phyloP scores from a whole-genome alignment of 2,113 vertebrate species.

The Nothocercus nigrocapillus region DNA sequence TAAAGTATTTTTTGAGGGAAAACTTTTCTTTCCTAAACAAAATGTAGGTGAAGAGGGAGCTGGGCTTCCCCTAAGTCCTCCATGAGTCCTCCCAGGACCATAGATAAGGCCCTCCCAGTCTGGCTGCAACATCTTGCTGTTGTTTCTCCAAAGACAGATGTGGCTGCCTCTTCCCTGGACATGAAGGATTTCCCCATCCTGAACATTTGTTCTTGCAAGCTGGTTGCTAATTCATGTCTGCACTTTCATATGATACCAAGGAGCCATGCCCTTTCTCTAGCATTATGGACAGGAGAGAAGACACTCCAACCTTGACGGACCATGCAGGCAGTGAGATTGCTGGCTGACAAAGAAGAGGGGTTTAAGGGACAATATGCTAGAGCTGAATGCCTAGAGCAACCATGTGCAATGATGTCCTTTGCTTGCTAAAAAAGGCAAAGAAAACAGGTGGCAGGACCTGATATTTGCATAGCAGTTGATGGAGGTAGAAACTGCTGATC shows the following conservation, averaged over 20 bases:
- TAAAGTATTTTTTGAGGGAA: background rate
- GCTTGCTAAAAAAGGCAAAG: background rate
- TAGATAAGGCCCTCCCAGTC: background rate
- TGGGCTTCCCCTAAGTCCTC: background rate
- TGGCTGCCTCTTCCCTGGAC: background rate
- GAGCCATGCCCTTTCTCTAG: background rate
- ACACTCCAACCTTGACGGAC: background rate
- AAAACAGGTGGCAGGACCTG: background rate
- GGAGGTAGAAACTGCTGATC: background rate
- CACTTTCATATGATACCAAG: background rate
- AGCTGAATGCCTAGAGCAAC: background rate
- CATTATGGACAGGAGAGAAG: background rate
- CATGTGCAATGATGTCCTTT: background rate
- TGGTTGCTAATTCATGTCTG: background rate
- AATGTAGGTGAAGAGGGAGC: conserved; percentile 21
- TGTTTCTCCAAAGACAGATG: background rate
- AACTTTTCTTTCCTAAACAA: background rate
- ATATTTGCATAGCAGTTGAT: background rate
- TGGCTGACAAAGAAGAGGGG: background rate
- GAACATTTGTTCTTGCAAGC: background rate
- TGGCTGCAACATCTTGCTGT: accelerated
- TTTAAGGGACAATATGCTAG: background rate
- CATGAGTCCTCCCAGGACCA: background rate
- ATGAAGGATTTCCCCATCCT: background rate
- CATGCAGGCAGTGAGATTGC: background rate